Percentiles rank a stretch among this genome's conserved stretches.
phyloP scores from a whole-genome alignment of 2,888 invertebrate species.

The Brachynemurus nebulosus region DNA sequence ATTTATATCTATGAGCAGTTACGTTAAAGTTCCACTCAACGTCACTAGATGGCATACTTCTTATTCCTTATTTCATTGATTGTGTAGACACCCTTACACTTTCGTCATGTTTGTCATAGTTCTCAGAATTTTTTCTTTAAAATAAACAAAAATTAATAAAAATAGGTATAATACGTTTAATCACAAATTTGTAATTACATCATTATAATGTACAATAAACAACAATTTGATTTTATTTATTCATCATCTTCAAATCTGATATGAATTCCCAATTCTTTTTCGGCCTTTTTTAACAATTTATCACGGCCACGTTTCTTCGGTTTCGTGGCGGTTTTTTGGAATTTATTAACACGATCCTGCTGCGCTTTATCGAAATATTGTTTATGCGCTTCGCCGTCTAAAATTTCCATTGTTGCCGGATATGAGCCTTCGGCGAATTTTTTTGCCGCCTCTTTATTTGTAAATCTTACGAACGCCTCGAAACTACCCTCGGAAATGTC shows the following conservation, averaged over 20 bases:
- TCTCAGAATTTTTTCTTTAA: neutral
- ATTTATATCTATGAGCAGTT: too few species aligned
- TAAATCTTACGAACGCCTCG: conserved; percentile 53
- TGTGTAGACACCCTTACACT: too few species aligned
- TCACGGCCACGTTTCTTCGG: conserved; percentile 44
- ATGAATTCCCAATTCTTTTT: conserved; percentile 54
- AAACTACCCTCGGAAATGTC: conserved; percentile 61
- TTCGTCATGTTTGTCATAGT: too few species aligned
- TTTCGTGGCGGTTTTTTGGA: conserved; percentile 30
- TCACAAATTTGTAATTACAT: neutral
- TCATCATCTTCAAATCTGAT: conserved; percentile 49
- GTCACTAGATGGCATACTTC: too few species aligned
- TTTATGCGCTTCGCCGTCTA: conserved; percentile 52
- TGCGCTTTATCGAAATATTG: conserved; percentile 70
- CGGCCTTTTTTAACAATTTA: conserved; percentile 44
- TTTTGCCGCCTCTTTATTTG: conserved; percentile 35
- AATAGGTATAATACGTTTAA: neutral
- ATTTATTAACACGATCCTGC: conserved; percentile 41
- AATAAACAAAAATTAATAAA: neutral
- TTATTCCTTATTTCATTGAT: too few species aligned
- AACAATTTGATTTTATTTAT: conserved; percentile 9
- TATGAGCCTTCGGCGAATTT: conserved; percentile 31
- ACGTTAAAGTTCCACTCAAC: too few species aligned
- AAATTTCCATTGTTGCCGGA: conserved; percentile 32
- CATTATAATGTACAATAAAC: neutral